Percentiles rank a stretch among this genome's conserved stretches.
phyloP scores from a whole-genome alignment of 2,113 vertebrate species.

The Puffinus mauretanicus region DNA sequence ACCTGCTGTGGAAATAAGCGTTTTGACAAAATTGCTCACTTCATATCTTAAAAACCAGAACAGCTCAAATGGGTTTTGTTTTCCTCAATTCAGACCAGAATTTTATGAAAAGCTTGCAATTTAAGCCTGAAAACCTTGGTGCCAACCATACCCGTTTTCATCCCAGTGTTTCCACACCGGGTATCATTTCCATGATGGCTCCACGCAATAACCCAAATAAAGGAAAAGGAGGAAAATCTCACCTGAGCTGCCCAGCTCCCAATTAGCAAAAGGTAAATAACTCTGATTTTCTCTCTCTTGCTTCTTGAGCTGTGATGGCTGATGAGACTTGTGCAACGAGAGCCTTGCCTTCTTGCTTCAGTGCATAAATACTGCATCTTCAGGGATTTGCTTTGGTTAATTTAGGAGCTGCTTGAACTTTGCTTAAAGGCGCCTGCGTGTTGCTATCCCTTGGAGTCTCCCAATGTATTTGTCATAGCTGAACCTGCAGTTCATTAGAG shows the following conservation, averaged over 20 bases:
- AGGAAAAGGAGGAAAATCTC: constrained; percentile 5
- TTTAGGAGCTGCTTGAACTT: constrained; percentile 70
- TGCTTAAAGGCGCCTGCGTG: constrained; percentile 59
- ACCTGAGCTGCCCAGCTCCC: constrained; percentile 19
- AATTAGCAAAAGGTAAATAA: constrained; percentile 4
- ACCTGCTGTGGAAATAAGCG: background rate
- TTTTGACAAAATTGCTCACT: background rate
- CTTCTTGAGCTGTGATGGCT: constrained; percentile 2
- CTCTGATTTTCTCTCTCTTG: constrained; percentile 3
- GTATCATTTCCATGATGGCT: background rate
- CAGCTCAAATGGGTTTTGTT: background rate
- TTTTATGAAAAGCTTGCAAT: background rate
- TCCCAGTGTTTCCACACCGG: background rate
- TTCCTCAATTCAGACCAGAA: background rate
- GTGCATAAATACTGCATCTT: constrained; percentile 60
- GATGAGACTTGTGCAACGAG: constrained; percentile 8
- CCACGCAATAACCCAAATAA: background rate
- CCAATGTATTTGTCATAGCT: constrained; percentile 38
- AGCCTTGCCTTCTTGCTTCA: constrained; percentile 27
- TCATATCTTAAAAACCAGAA: background rate
- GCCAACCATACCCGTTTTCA: background rate
- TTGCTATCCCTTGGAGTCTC: constrained; percentile 31
- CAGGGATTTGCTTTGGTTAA: constrained; percentile 48
- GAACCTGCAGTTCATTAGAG: constrained; percentile 67
- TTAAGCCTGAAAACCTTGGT: background rate